A percentile compares a stretch with the other conserved stretches of the same genome.
phyloP scores from a whole-genome alignment of 2,888 invertebrate species.

The Synanthedon tipuliformis region DNA sequence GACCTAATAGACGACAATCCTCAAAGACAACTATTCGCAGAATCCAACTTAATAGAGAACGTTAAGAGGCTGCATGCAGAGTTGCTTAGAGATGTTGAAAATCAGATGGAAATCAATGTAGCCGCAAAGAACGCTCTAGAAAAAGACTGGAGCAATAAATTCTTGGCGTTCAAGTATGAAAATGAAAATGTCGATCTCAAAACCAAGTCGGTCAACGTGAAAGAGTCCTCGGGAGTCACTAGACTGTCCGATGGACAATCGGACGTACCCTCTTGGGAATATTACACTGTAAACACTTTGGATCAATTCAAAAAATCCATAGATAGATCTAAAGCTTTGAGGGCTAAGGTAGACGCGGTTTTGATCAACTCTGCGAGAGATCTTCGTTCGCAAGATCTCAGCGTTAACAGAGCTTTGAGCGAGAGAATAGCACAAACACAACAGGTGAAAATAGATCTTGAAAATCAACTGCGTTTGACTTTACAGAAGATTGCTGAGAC shows the following conservation, averaged over 20 bases:
- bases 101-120: conserved; percentile 78
- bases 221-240: conserved; percentile 84
- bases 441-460: conserved; percentile 77
- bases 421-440: conserved; percentile 81
- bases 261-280: conserved; percentile 85
- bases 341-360: conserved; percentile 78
- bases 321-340: conserved; percentile 76
- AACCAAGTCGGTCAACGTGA: conserved; percentile 75
- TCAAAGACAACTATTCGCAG: conserved; percentile 80
- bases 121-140: conserved; percentile 83
- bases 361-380: conserved; percentile 82
- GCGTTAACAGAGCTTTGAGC: conserved; percentile 79
- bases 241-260: conserved; percentile 86
- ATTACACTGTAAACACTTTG: conserved; percentile 80
- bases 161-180: conserved; percentile 82
- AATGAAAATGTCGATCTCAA: conserved; percentile 76
- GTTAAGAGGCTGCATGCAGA: conserved; percentile 73
- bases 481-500: conserved; percentile 51
- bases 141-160: conserved; percentile 91
- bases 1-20: conserved; percentile 81
- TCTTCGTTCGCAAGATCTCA: conserved; percentile 83
- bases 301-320: conserved; percentile 80
- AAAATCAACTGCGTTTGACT: conserved; percentile 73
- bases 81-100: conserved; percentile 75
- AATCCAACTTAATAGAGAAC: conserved; percentile 78